Conservation (phyloP, 1,140 invertebrate species). For the Nebria ingens region DNA sequence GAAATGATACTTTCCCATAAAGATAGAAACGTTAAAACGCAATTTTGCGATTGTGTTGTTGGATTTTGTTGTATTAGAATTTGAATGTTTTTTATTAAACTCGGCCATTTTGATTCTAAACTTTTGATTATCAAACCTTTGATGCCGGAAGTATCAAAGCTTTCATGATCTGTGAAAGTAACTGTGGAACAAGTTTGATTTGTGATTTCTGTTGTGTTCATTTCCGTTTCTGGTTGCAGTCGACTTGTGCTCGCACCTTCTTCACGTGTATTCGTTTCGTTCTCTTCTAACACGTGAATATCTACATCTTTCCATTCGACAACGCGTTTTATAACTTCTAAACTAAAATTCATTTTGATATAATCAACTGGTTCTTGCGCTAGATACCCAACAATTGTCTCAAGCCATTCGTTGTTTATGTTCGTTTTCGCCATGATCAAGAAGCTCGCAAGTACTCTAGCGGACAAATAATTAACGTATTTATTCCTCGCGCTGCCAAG, state of each 20-base stretch:
- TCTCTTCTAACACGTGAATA: constrained; percentile 68
- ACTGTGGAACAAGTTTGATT: constrained; percentile 49
- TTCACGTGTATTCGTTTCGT: constrained; percentile 35
- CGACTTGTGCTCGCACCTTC: constrained; percentile 30
- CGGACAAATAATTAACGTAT: constrained; percentile 69
- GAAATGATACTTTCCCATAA: constrained; percentile 87
- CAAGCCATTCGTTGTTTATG: constrained; percentile 65
- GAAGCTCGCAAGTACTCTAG: constrained; percentile 69
- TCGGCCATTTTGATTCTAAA: constrained; percentile 70
- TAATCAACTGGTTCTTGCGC: constrained; percentile 54
- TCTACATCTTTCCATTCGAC: constrained; percentile 79
- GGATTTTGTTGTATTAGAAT: constrained; percentile 45
- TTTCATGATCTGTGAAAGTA: constrained; percentile 62
- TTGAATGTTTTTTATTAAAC: constrained; percentile 56
- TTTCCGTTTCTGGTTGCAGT: constrained; percentile 27
- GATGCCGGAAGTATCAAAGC: constrained; percentile 67
- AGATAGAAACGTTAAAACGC: constrained; percentile 69
- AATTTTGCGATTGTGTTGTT: constrained; percentile 46
- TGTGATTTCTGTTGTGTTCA: constrained; percentile 3
- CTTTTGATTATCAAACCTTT: constrained; percentile 78
- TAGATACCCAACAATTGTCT: constrained; percentile 57
- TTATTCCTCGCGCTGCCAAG: constrained; percentile 64
- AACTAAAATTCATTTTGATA: constrained; percentile 66
- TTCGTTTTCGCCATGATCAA: constrained; percentile 72
- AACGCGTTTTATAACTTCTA: constrained; percentile 74